phyloP scores from a whole-genome alignment of 2,113 vertebrate genomes.

The sheep (Ovis aries) region ARS-UI_Ramb_v3.0 NC_056076.1:10744001-10744500 shows the following conservation, averaged over 20 bases:
- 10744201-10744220: not conserved
- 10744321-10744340: not conserved
- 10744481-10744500: not conserved
- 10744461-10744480: not conserved
- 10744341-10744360: not conserved
- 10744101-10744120: not conserved
- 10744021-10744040: not conserved
- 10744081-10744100: not conserved
- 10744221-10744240: not conserved
- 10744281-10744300: not conserved
- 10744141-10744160: not conserved
- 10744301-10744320: not conserved
- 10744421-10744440: not conserved
- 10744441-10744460: not conserved
- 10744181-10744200: not conserved
- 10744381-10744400: not conserved
- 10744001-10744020: not conserved
- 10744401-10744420: not conserved
- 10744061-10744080: not conserved
- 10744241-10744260: not conserved
- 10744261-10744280: not conserved
- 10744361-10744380: not conserved
- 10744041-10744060: not conserved
- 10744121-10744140: not conserved
- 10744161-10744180: not conserved